Percentiles rank a stretch among this genome's conserved stretches.
These are phyloP conservation scores for Tangara arthus DNA, from an alignment of 2,797 vertebrate species.

Conservation along the genomic window DNA sequence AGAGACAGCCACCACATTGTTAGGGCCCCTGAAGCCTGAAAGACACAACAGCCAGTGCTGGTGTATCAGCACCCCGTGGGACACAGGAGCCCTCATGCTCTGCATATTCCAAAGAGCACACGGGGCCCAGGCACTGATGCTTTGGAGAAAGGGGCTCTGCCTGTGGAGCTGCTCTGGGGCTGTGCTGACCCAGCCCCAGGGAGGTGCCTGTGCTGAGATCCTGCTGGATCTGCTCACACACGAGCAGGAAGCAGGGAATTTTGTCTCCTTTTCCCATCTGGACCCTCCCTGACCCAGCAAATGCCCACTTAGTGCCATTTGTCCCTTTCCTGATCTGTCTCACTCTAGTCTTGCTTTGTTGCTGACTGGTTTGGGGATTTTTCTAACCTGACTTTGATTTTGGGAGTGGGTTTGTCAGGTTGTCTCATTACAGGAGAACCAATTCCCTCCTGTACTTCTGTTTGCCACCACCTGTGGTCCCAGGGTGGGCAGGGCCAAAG, in stretches of 20 bases:
- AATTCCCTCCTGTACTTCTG: background rate
- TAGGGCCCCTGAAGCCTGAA: background rate
- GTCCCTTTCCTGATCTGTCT: background rate
- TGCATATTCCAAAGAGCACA: background rate
- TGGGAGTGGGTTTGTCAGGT: background rate
- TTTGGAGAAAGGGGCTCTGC: background rate
- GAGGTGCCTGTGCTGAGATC: background rate
- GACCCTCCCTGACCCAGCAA: background rate
- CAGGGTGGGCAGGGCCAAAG: background rate
- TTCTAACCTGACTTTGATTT: background rate
- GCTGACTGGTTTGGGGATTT: rapidly evolving
- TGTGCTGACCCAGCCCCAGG: background rate
- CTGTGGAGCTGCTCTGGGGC: background rate
- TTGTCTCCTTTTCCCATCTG: background rate
- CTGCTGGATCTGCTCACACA: background rate
- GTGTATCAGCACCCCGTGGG: background rate
- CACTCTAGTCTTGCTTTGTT: background rate
- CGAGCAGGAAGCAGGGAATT: background rate
- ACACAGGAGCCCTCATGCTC: background rate
- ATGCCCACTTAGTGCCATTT: background rate
- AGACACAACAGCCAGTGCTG: background rate
- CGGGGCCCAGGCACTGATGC: rapidly evolving
- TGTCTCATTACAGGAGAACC: background rate
- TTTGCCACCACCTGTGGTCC: background rate
- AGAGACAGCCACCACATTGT: background rate